Base-by-base conservation (phyloP, 2,888 invertebrate genomes). In the Xylota segnis region DNA sequence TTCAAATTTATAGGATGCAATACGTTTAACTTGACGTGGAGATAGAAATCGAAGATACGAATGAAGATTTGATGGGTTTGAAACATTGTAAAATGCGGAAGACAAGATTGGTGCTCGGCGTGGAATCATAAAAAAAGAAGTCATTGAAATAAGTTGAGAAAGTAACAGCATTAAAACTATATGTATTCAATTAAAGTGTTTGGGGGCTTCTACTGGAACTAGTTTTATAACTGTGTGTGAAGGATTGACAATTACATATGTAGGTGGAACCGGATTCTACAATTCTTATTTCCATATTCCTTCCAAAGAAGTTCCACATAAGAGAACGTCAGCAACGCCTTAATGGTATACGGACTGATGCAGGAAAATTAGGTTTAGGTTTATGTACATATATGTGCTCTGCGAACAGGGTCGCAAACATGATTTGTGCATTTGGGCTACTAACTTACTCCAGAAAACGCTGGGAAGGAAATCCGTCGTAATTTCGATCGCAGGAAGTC, bases 1-100 rank as follows among this genome's bases (percentile, higher is more conserved):
- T 81, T 81, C 32, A 72, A 59, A 66, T 81, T 86, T 81, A 86
- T 86, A 27, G 59, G n/a, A 56, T 37, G 59, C 27, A 72, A 76
- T 81, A 76, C 56, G 86, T 72, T 81, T 61, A 40, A 66, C 29
- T 81, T 81, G 75, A 81, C 71, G 75, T 61, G 47, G 27, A 71
- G 74, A 66, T 47, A 45, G 12, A 43, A 72, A 58, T 32, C 56
- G 34, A 34, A 5, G 52, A 47, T n/a, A 65, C 5, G 14, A 23
- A 23, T 10, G 10, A 10, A n/a, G 12, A 29, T 56, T 65, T 65
- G 56, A 79, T 47, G 50, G 10, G 23, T 14, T 12, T 45, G 45
- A 54, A 29, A 77, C 77, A 77, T 70, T 77, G 77, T 77, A 27
- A 43, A 59, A 45, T 54, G 16, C 54, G 77, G 70, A 77, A 70